A percentile compares a stretch with the other conserved stretches of the same genome.
Conservation (phyloP, 2,888 invertebrate species). For the Macrosoma leucophasiata region DNA sequence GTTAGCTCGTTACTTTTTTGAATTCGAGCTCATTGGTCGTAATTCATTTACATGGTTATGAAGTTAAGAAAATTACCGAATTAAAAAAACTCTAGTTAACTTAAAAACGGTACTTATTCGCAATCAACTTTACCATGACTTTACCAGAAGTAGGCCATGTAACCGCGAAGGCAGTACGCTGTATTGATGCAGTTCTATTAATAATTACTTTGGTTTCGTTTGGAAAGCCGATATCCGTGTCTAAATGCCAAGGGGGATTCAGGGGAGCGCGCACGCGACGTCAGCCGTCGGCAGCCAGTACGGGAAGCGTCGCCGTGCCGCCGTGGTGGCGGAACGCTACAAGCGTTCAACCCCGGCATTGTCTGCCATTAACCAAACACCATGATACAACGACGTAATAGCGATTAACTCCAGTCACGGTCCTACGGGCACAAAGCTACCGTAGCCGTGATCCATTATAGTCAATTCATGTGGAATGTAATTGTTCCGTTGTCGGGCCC, state of each 20-base stretch:
- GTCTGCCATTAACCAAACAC: slow-evolving; percentile 4
- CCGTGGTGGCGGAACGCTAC: slow-evolving; percentile 8
- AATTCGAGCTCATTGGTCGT: too few relatives aligned
- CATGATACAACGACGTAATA: slow-evolving; percentile 26
- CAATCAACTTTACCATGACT: too few relatives aligned
- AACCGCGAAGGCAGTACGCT: slow-evolving; percentile 21
- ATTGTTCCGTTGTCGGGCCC: slow-evolving; percentile 59
- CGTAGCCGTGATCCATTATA: slow-evolving; percentile 57
- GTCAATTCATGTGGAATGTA: slow-evolving; percentile 70
- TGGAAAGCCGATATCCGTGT: slow-evolving; percentile 51
- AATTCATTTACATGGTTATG: too few relatives aligned
- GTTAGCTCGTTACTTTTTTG: too few relatives aligned
- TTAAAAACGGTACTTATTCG: too few relatives aligned
- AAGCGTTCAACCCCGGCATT: slow-evolving; percentile 11
- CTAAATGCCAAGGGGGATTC: slow-evolving; percentile 36
- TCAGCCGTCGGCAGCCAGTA: slow-evolving; percentile 38
- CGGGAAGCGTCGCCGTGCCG: slow-evolving; percentile 9
- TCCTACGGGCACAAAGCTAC: slow-evolving; percentile 49
- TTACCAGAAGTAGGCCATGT: slow-evolving; percentile 17
- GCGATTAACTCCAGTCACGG: slow-evolving; percentile 53
- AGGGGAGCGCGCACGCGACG: slow-evolving; percentile 54
- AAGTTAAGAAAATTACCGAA: too few relatives aligned
- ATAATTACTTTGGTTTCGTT: slow-evolving; percentile 45
- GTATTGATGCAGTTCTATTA: slow-evolving; percentile 35
- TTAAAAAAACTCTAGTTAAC: too few relatives aligned